Conservation (phyloP, 1,140 invertebrate genomes). For the Belonocnema kinseyi region DNA sequence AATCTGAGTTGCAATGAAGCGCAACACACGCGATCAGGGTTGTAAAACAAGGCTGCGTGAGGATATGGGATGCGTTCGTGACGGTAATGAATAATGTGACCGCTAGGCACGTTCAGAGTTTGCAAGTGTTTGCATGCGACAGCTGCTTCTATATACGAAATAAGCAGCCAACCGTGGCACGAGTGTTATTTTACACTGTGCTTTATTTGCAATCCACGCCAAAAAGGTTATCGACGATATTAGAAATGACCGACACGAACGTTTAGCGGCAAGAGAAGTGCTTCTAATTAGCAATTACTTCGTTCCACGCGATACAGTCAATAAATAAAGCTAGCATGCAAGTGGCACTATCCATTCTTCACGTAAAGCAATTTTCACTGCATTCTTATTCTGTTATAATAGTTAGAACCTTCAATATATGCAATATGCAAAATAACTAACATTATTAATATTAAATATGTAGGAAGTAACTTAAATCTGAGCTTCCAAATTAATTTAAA, state of each 20-base stretch:
- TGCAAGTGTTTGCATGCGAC: constrained; percentile 13
- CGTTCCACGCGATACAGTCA: constrained; percentile 23
- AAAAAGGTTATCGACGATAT: constrained; percentile 26
- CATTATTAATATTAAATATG: too few relatives aligned
- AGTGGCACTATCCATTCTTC: constrained; percentile 5
- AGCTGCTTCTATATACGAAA: constrained; percentile 3
- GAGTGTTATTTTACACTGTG: constrained; percentile 24
- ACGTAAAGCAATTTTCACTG: neutral
- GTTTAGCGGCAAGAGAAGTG: constrained; percentile 15
- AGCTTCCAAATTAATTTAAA: neutral
- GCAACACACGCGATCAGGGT: neutral
- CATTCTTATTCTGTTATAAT: too few relatives aligned
- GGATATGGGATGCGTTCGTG: neutral
- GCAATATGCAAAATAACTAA: too few relatives aligned
- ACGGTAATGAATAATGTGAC: constrained; percentile 26
- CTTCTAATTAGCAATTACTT: constrained; percentile 31
- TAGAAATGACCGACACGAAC: constrained; percentile 29
- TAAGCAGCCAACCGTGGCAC: constrained; percentile 16
- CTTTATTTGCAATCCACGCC: constrained; percentile 21
- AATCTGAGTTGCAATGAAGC: constrained; percentile 7
- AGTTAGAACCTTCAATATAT: too few relatives aligned
- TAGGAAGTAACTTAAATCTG: neutral
- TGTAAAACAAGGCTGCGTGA: neutral
- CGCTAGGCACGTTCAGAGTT: constrained; percentile 3
- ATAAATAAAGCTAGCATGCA: constrained; percentile 17